Percentiles rank a stretch among this genome's conserved stretches.
These are phyloP conservation scores for Sphaerodactylus townsendi DNA, from an alignment of 2,113 vertebrate species.

Conservation along the genomic window DNA sequence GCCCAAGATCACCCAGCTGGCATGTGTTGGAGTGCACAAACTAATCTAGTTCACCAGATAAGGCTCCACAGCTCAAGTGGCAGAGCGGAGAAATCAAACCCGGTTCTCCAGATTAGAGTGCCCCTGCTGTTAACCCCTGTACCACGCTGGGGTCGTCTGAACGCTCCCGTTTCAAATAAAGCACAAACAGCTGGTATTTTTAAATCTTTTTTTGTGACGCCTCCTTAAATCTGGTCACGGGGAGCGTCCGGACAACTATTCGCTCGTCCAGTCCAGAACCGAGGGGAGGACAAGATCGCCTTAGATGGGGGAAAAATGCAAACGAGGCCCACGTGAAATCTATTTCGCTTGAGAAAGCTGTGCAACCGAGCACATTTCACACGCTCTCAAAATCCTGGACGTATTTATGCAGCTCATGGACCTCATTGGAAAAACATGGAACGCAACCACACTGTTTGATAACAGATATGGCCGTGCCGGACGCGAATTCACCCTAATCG, in stretches of 20 bases:
- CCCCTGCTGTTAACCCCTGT: too few species aligned
- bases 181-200: too few species aligned
- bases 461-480: conserved; percentile 15
- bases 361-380: conserved; percentile 52
- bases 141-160: too few species aligned
- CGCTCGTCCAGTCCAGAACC: neutral
- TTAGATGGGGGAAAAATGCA: conserved; percentile 52
- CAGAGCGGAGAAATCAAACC: too few species aligned
- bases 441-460: neutral
- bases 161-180: too few species aligned
- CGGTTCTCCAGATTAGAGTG: too few species aligned
- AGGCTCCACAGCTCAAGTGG: too few species aligned
- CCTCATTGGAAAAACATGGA: conserved; percentile 28
- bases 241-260: neutral
- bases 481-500: conserved; percentile 17
- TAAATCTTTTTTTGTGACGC: neutral
- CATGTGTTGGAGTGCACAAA: too few species aligned
- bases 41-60: too few species aligned
- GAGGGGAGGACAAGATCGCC: neutral
- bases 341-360: conserved; percentile 58
- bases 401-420: conserved; percentile 53
- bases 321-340: conserved; percentile 31
- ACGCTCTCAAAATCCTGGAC: conserved; percentile 44
- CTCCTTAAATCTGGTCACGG: neutral
- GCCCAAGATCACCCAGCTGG: too few species aligned